A percentile compares a stretch with the other conserved stretches of the same genome.
Conservation (phyloP, 2,113 vertebrate species). For the Clarias magur region DNA sequence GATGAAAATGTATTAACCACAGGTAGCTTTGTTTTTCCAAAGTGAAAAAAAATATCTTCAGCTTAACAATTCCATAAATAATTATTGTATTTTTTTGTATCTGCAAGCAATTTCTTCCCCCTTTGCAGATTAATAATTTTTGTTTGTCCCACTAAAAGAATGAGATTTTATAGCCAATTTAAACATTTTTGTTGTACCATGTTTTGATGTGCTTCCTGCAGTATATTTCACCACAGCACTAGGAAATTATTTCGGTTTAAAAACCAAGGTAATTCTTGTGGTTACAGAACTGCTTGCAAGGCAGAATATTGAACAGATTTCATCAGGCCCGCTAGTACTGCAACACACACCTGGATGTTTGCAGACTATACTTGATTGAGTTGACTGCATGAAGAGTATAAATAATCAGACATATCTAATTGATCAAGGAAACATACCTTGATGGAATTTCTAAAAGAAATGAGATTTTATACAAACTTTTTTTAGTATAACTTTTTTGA, state of each 20-base stretch:
- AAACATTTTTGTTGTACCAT: slow-evolving; percentile 62
- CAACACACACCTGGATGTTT: slow-evolving; percentile 62
- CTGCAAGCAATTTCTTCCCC: slow-evolving; percentile 14
- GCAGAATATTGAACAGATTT: slow-evolving; percentile 47
- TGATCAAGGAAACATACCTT: slow-evolving; percentile 55
- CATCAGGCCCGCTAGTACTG: slow-evolving; percentile 61
- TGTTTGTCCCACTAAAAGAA: slow-evolving; percentile 61
- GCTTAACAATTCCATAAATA: slow-evolving; percentile 8
- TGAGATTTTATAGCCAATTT: slow-evolving; percentile 73
- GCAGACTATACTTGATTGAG: slow-evolving; percentile 11
- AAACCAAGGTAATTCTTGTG: slow-evolving; percentile 62
- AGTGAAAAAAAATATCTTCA: background rate
- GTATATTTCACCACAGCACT: slow-evolving; percentile 68
- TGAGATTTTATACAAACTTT: slow-evolving; percentile 48
- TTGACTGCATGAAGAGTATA: slow-evolving; percentile 40
- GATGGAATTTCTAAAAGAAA: slow-evolving; percentile 44
- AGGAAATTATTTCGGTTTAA: slow-evolving; percentile 63
- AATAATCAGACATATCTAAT: slow-evolving; percentile 59
- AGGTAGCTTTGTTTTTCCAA: background rate
- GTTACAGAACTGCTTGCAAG: slow-evolving; percentile 62
- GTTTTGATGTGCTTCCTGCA: slow-evolving; percentile 72
- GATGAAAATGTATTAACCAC: background rate
- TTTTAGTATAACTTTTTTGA: slow-evolving; percentile 69
- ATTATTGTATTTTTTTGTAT: background rate
- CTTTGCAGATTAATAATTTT: slow-evolving; percentile 33